Base-by-base conservation (phyloP, 1,140 invertebrate genomes). In the Eupeodes corollae region DNA sequence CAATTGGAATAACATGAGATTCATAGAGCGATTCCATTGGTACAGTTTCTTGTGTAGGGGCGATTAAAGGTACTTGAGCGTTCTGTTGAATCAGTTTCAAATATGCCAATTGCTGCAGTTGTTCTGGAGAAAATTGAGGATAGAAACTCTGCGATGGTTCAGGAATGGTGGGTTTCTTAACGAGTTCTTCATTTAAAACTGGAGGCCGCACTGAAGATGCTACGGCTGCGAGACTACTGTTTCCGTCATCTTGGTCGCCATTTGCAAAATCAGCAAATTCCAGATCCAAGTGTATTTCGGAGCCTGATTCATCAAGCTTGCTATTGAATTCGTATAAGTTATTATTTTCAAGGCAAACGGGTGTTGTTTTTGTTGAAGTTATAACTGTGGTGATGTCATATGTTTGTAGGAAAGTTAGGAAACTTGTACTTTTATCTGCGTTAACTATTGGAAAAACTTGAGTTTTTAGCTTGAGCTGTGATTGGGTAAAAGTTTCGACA, bases 401-500 rank as follows among this genome's bases (percentile, higher is more conserved):
- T 0, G 88, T 90, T 71, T 93, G 88, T 2, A 89, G 83, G 26
- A 92, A 70, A 1, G 88, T 91, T 49, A 87, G 73, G 42, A 76
- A 80, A 12, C 77, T 79, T 0, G 85, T 85, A 52, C 85, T 78
- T 38, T 79, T 81, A 9, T 75, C 76, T 19, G 80, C 79, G 41
- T 75, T 75, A 11, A 91, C 72, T 1, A 91, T 79, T 1, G 89
- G 89, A 40, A 93, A 68, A 45, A 93, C 79, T 55, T 91, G 86
- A 0, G 88, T 91, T 61, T 91, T 91, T 2, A 90, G 67, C 69
- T 91, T 79, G 1, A 82, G 79, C 67, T 91, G 85, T 0, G 87
- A 90, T 6, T 88, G 90, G 48, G 87, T 90, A 70, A 90, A 91
- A 1, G 86, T 88, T 70, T 92, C 88, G 0, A 86, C 91, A n/a